Evolutionary conservation across 2,888 invertebrate genomes (phyloP), one percentile per base, ranked within the genome.

Genomic region (Cantharis nigra): DNA sequence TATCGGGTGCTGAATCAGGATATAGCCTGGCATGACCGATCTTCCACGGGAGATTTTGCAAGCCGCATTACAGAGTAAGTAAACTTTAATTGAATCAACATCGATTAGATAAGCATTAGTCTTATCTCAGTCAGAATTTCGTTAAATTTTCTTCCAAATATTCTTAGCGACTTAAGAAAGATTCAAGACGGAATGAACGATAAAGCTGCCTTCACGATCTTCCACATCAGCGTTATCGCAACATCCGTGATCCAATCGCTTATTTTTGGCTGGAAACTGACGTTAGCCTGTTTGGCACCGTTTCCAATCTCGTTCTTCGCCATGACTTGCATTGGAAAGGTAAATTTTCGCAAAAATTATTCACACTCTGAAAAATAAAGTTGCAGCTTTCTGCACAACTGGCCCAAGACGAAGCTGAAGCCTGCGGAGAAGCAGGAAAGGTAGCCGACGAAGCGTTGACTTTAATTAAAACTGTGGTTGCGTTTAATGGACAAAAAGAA

Each of bases 231-330:
- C 49, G 49, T 49, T 49, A 49, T 49, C 49, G 13, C 7, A 49
- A 49, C 49, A n/a, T 7, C 7, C 49, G n/a, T 49, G 0, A n/a
- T 49, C n/a, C 49, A 49, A 49, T 49, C 49, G 7, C 13, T 49
- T 0, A 49, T 49, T n/a, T n/a, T 49, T 4, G 96, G 96, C 5
- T 97, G 96, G 96, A 92, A 95, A 85, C 87, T 97, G 49, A 93
- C 96, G 0, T 88, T 96, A 11, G 92, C 96, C 1, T 94, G 95
- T 80, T 88, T 95, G 33, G 90, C 92, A 74, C 92, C 94, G 23
- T 91, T 94, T 79, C 95, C 95, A 0, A 89, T 94, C 0, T 92
- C 95, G 0, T 88, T 93, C 64, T 86, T 92, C 3, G 89, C 93
- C 2, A 92, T 94, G 62, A 92, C 91, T 10, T 83, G 93, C 14